These are phyloP conservation scores for Cosmopolites sordidus DNA, from an alignment of 2,888 invertebrate genomes.

Conservation along the genomic window DNA sequence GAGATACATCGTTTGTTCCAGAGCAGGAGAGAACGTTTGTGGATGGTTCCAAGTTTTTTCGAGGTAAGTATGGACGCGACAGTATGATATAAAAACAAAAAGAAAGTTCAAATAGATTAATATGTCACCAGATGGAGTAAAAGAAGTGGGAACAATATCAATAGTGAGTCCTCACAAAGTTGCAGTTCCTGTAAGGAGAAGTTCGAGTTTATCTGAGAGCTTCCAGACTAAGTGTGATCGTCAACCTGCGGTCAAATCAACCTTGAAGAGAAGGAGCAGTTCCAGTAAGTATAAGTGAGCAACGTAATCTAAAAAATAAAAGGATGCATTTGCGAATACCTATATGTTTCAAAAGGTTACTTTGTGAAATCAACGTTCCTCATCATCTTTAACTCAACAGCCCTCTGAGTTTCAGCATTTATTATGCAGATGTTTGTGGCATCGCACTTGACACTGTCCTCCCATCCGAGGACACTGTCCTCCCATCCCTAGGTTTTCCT, in stretches of 20 bases:
- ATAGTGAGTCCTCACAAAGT: background rate
- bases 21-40: conserved; percentile 6
- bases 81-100: background rate
- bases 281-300: conserved; percentile 11
- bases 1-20: conserved; percentile 3
- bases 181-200: conserved; percentile 4
- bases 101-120: background rate
- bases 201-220: background rate
- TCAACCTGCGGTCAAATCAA: conserved; percentile 6
- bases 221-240: background rate
- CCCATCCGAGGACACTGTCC: no score
- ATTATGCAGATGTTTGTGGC: no score
- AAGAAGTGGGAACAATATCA: background rate
- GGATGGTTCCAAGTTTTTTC: conserved; percentile 2
- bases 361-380: no score
- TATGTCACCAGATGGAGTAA: no score
- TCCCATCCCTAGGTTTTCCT: no score
- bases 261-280: conserved; percentile 5
- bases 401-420: no score
- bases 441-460: no score
- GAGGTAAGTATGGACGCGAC: background rate
- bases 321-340: no score
- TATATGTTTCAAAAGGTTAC: no score
- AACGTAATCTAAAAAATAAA: no score
- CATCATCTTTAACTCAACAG: no score